Evolutionary conservation across 2,797 vertebrate species (phyloP).

Genomic region (Sitta carolinensis): DNA sequence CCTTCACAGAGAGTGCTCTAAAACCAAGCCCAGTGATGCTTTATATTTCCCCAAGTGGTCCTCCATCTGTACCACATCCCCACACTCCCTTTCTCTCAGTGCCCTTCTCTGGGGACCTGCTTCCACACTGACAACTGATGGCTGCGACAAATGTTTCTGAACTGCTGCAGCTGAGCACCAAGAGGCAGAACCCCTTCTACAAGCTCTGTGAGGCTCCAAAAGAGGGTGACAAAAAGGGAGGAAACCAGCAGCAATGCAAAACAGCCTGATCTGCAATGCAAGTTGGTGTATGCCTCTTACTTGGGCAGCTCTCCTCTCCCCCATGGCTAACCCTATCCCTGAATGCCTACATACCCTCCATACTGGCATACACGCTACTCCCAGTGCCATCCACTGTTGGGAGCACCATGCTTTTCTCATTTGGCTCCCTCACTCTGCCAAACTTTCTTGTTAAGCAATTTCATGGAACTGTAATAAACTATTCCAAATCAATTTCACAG

Average conservation of each 20-base stretch:
- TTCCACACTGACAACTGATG: not conserved
- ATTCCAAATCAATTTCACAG: slow-evolving; percentile 55
- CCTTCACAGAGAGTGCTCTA: not conserved
- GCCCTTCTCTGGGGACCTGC: slow-evolving; percentile 5
- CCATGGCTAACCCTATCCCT: not conserved
- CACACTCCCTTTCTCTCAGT: not conserved
- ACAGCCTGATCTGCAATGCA: not conserved
- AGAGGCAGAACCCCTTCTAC: not conserved
- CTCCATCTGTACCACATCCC: not conserved
- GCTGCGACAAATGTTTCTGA: not conserved
- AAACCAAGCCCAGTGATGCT: not conserved
- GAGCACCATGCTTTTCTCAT: not conserved
- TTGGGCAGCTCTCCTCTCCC: not conserved
- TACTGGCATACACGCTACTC: not conserved
- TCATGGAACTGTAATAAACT: slow-evolving; percentile 31
- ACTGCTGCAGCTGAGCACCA: not conserved
- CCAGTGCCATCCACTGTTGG: not conserved
- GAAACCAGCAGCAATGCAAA: not conserved
- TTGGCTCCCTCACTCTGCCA: not conserved
- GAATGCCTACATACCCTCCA: not conserved
- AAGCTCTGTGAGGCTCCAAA: not conserved
- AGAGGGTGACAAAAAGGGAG: not conserved
- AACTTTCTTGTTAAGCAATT: slow-evolving; percentile 35
- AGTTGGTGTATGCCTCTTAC: not conserved
- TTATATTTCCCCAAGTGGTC: not conserved